Evolutionary conservation across 2,888 invertebrate genomes (phyloP).

Genomic region (Diploptera punctata): DNA sequence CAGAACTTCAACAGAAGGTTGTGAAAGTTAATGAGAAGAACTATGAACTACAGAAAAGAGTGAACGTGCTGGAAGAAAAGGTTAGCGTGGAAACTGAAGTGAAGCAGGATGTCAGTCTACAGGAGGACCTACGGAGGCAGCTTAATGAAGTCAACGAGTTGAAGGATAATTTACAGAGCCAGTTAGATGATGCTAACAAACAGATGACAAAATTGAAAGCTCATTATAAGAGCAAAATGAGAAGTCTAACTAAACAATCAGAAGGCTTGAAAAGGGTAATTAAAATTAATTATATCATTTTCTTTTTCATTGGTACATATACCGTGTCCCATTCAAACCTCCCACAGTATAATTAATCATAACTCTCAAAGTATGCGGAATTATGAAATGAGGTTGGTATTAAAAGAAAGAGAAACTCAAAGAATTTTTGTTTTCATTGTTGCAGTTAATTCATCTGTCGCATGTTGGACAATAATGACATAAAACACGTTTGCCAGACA

Average conservation of each 20-base stretch:
- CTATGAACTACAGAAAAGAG: conserved; percentile 32
- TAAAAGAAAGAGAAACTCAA: too few relatives aligned
- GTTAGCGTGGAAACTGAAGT: neutral
- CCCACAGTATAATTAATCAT: too few relatives aligned
- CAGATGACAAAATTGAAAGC: conserved; percentile 78
- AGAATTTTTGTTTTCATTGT: too few relatives aligned
- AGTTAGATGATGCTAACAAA: conserved; percentile 77
- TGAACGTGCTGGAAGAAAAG: neutral
- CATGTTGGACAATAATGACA: too few relatives aligned
- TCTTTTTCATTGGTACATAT: too few relatives aligned
- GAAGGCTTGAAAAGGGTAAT: conserved; percentile 55
- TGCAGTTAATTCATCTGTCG: too few relatives aligned
- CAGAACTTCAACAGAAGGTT: conserved; percentile 51
- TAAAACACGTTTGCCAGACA: too few relatives aligned
- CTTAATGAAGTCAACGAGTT: conserved; percentile 44
- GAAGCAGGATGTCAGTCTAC: neutral
- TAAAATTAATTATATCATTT: too few relatives aligned
- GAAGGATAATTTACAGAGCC: conserved; percentile 53
- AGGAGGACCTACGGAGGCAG: neutral
- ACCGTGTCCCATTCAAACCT: too few relatives aligned
- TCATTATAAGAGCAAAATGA: conserved; percentile 72
- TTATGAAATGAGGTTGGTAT: too few relatives aligned
- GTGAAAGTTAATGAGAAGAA: conserved; percentile 52
- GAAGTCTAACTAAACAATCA: conserved; percentile 75
- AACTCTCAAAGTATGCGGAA: too few relatives aligned